Evolutionary conservation across 2,797 vertebrate species (phyloP).

Genomic region (Tiaroga cobitis): DNA sequence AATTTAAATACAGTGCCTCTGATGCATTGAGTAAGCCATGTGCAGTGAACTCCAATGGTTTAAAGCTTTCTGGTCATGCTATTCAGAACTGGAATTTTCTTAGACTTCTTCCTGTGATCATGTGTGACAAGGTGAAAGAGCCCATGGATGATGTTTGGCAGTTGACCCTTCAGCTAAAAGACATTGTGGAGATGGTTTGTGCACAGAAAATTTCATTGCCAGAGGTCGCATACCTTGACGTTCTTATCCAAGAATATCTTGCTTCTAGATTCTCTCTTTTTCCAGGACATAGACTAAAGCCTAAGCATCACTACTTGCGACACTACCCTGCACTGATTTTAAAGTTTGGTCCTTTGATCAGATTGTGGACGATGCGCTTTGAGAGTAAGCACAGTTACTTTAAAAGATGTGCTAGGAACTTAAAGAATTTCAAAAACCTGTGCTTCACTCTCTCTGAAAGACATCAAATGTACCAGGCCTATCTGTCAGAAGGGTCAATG

Average conservation of each 20-base stretch:
- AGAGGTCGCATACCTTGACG: not conserved
- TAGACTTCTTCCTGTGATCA: not conserved
- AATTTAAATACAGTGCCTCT: constrained; percentile 23
- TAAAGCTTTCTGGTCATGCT: not conserved
- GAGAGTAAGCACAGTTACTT: not conserved
- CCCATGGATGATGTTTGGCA: not conserved
- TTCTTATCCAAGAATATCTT: not conserved
- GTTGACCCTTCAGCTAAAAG: not conserved
- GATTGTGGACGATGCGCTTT: not conserved
- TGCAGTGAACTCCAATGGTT: not conserved
- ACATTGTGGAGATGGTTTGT: not conserved
- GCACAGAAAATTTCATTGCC: not conserved
- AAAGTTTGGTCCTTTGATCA: not conserved
- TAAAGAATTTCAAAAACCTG: not conserved
- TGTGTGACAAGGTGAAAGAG: not conserved
- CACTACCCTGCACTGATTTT: constrained; percentile 6
- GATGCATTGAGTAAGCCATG: constrained; percentile 8
- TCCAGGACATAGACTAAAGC: not conserved
- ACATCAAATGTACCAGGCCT: not conserved
- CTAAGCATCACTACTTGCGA: not conserved
- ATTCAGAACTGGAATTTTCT: constrained; percentile 6
- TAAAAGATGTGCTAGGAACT: not conserved
- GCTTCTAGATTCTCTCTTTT: not conserved
- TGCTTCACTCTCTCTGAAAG: constrained; percentile 9
- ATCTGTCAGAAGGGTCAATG: not conserved